Evolutionary conservation across 53 echinoderm and acorn worm species (phyloP).

Genomic region (Henricia sp.): DNA sequence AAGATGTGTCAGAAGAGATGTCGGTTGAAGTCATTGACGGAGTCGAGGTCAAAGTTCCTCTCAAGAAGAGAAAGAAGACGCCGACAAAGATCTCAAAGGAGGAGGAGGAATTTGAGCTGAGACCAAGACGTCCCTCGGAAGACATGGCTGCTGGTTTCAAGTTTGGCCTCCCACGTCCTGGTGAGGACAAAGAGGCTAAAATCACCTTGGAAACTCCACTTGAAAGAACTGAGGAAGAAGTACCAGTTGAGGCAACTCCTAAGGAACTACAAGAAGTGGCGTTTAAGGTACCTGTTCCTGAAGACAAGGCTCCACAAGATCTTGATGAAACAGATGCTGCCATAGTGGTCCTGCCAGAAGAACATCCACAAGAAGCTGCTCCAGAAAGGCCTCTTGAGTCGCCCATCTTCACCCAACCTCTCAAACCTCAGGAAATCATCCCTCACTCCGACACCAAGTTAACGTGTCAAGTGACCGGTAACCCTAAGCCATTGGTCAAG

Average conservation of each 20-base stretch:
- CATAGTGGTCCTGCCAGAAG: conserved; percentile 28
- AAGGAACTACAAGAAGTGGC: conserved; percentile 37
- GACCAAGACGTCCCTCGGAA: conserved; percentile 23
- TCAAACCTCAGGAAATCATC: conserved; percentile 42
- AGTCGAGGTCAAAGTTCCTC: conserved; percentile 30
- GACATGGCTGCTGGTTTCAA: conserved; percentile 51
- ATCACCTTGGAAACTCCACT: conserved; percentile 31
- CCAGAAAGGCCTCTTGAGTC: conserved; percentile 45
- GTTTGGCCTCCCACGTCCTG: conserved; percentile 28
- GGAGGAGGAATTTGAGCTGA: conserved; percentile 48
- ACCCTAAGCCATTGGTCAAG: conserved; percentile 57
- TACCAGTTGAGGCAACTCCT: conserved; percentile 23
- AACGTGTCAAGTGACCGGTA: conserved; percentile 68
- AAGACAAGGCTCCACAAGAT: conserved; percentile 38
- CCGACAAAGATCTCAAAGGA: conserved; percentile 4
- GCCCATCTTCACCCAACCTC: conserved; percentile 65
- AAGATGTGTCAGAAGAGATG: conserved; percentile 50
- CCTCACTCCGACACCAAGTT: conserved; percentile 48
- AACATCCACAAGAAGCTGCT: conserved; percentile 53
- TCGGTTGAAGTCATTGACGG: conserved; percentile 20
- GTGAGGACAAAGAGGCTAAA: conserved; percentile 31
- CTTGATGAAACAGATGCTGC: conserved; percentile 27
- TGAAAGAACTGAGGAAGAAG: conserved; percentile 40
- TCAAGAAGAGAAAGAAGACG: conserved; percentile 27
- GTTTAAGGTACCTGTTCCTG: conserved; percentile 51